Conservation (phyloP, 2,113 vertebrate species). For the Bungarus multicinctus region DNA sequence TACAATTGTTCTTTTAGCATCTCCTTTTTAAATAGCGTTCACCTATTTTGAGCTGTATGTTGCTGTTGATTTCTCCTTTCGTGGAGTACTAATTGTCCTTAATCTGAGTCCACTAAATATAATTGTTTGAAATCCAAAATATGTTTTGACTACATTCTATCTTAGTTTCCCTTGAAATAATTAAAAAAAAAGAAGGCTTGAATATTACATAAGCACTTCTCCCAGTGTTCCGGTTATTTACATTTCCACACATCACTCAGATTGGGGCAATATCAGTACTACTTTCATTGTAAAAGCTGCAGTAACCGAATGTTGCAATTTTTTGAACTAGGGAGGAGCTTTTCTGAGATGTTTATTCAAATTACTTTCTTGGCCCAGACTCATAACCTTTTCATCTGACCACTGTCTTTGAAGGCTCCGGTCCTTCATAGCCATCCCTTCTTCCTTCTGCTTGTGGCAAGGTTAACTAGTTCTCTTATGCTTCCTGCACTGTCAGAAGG, state of each 20-base stretch:
- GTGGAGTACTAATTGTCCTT: neutral
- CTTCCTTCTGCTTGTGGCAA: neutral
- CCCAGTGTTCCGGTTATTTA: neutral
- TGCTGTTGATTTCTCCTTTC: neutral
- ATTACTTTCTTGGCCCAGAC: neutral
- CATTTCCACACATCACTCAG: neutral
- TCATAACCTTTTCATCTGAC: neutral
- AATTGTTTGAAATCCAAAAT: neutral
- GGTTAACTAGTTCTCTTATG: neutral
- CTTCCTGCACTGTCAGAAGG: neutral
- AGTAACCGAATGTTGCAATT: neutral
- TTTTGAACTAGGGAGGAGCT: neutral
- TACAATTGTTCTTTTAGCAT: neutral
- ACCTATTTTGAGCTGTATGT: neutral
- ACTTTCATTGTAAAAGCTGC: neutral
- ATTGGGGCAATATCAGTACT: neutral
- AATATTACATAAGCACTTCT: neutral
- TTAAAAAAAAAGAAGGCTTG: neutral
- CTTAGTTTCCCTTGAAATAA: neutral
- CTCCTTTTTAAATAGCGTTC: neutral
- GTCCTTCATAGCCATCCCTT: neutral
- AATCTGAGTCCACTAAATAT: neutral
- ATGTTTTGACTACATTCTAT: neutral
- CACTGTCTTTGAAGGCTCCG: neutral
- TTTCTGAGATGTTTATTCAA: neutral